Evolutionary conservation across 2,888 invertebrate genomes (phyloP).

Genomic region (Ophion obscuratus): DNA sequence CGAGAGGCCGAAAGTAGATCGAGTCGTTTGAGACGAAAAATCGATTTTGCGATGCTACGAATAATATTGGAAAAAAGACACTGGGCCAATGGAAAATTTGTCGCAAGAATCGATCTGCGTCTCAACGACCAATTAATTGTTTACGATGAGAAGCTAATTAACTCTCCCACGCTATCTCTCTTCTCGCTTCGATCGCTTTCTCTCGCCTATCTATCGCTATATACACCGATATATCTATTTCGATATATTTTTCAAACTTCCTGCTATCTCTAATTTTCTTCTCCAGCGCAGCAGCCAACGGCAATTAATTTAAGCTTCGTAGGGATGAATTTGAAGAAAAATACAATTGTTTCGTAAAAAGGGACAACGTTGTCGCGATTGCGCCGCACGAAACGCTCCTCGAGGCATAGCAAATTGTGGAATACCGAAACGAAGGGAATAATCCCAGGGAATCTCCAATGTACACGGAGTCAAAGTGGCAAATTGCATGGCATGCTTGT

Average conservation of each 20-base stretch:
- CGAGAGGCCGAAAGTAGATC: conserved; percentile 43
- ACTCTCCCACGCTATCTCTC: conserved; percentile 57
- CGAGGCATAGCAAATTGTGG: conserved; percentile 55
- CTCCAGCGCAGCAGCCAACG: conserved; percentile 60
- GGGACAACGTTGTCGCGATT: conserved; percentile 20
- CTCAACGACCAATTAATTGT: conserved; percentile 21
- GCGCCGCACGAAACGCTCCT: conserved; percentile 45
- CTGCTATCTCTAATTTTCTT: conserved; percentile 59
- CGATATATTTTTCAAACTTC: neutral
- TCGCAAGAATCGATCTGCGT: conserved; percentile 33
- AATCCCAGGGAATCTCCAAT: neutral
- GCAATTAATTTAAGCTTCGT: conserved; percentile 56
- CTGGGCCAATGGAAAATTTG: neutral
- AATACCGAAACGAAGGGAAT: conserved; percentile 12
- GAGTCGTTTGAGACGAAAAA: conserved; percentile 36
- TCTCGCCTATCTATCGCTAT: conserved; percentile 10
- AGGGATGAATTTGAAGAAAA: conserved; percentile 13
- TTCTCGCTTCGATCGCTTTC: conserved; percentile 45
- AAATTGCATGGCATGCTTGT: conserved; percentile 49
- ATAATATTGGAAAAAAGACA: neutral
- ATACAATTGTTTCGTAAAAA: neutral
- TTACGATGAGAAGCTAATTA: conserved; percentile 54
- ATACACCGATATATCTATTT: conserved; percentile 7
- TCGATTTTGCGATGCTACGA: conserved; percentile 28
- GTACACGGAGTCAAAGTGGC: conserved; percentile 25